Evolutionary conservation across 1,140 invertebrate species (phyloP).

Genomic region (Rhizoglyphus robini): DNA sequence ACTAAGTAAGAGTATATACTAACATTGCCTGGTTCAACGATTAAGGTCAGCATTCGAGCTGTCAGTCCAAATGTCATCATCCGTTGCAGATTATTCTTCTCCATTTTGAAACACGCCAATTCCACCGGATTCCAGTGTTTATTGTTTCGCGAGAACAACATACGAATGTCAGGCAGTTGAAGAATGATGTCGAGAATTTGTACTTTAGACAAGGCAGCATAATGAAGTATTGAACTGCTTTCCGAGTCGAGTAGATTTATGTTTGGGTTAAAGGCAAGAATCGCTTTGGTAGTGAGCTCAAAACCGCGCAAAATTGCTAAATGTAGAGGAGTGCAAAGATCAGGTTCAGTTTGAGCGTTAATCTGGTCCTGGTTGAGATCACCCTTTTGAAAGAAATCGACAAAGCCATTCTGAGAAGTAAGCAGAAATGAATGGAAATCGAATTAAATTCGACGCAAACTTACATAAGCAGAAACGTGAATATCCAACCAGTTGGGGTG

Average conservation of each 20-base stretch:
- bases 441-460: background rate
- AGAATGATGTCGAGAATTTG: background rate
- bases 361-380: background rate
- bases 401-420: background rate
- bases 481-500: slow-evolving; percentile 6
- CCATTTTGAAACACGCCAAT: background rate
- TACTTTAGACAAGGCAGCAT: background rate
- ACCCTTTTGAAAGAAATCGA: background rate
- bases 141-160: background rate
- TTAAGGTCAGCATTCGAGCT: background rate
- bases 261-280: background rate
- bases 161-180: background rate
- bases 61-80: slow-evolving; percentile 9
- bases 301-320: background rate
- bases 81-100: background rate
- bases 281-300: background rate
- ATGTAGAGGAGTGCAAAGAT: slow-evolving; percentile 2
- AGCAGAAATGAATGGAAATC: background rate
- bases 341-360: background rate
- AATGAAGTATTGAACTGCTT: background rate
- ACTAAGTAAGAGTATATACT: background rate
- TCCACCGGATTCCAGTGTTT: background rate
- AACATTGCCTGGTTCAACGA: background rate
- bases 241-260: background rate
- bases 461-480: slow-evolving; percentile 17